Conservation (phyloP, 1,140 invertebrate genomes). For the Drosophila repleta region DNA sequence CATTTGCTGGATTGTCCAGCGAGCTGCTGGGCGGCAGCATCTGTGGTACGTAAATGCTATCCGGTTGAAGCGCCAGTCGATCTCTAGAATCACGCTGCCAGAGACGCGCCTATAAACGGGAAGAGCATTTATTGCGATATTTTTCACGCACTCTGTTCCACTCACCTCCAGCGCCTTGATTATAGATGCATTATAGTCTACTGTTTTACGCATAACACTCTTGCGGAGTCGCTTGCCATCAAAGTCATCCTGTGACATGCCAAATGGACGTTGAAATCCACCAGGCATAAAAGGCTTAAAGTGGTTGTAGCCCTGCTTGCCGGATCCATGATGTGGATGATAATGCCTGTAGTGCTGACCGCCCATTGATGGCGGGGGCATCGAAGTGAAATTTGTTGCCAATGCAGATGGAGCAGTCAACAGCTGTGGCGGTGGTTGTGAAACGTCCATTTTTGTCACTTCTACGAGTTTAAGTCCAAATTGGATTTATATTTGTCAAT, state of each 20-base stretch:
- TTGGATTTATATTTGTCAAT: conserved; percentile 12
- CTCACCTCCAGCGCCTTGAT: conserved; percentile 94
- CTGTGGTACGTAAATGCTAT: conserved; percentile 94
- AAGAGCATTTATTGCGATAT: too few relatives aligned
- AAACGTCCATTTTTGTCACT: conserved; percentile 61
- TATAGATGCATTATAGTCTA: conserved; percentile 99
- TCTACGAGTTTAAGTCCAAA: background rate
- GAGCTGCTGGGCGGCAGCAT: conserved; percentile 95
- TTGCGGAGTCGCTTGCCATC: conserved; percentile 98
- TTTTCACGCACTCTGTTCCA: background rate
- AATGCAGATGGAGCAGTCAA: conserved; percentile 75
- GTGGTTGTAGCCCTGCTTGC: conserved; percentile 74
- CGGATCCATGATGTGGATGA: conserved; percentile 72
- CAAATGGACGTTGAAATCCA: conserved; percentile 74
- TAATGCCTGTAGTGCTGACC: conserved; percentile 72
- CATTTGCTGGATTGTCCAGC: conserved; percentile 97
- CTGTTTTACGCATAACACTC: conserved; percentile 98
- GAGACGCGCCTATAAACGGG: conserved; percentile 89
- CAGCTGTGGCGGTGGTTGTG: conserved; percentile 75
- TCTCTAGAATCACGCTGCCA: conserved; percentile 97
- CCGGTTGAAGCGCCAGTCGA: conserved; percentile 93
- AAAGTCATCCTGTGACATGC: conserved; percentile 92
- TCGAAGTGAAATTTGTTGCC: conserved; percentile 72
- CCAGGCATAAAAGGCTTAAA: conserved; percentile 80
- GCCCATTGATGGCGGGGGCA: conserved; percentile 71